Percentiles rank a stretch among this genome's conserved stretches.
phyloP scores from a whole-genome alignment of 53 echinoderm and acorn worm genomes.

The Henricia sp. region DNA sequence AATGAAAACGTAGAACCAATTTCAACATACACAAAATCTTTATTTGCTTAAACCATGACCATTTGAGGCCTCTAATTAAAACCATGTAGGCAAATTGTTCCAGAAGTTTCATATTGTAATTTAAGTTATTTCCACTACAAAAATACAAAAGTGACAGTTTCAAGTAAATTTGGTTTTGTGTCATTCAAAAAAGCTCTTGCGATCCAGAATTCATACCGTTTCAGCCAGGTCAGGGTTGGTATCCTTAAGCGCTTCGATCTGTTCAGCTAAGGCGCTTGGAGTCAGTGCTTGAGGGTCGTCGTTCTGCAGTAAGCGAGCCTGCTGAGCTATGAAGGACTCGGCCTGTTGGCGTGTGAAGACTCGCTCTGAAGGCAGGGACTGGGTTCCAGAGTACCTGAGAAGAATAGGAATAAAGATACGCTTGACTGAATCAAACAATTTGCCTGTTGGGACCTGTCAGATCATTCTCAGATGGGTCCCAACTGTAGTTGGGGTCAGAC shows the following conservation, averaged over 20 bases:
- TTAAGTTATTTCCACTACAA: too few relatives aligned
- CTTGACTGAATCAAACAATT: neutral
- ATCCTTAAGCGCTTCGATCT: slow-evolving; percentile 70
- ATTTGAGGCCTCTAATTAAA: too few relatives aligned
- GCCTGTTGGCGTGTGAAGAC: slow-evolving; percentile 81
- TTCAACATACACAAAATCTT: too few relatives aligned
- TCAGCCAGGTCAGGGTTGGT: slow-evolving; percentile 88
- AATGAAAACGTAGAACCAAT: too few relatives aligned
- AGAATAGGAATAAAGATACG: neutral
- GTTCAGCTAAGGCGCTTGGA: slow-evolving; percentile 76
- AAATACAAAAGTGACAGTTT: too few relatives aligned
- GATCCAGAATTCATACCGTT: slow-evolving; percentile 63
- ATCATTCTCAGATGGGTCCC: neutral
- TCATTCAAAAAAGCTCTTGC: too few relatives aligned
- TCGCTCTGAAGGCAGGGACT: slow-evolving; percentile 68
- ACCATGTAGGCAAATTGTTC: too few relatives aligned
- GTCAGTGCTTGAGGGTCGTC: slow-evolving; percentile 78
- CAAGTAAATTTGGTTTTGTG: too few relatives aligned
- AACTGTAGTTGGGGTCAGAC: too few relatives aligned
- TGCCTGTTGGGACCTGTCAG: too few relatives aligned
- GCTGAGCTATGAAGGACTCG: slow-evolving; percentile 88
- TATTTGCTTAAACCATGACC: too few relatives aligned
- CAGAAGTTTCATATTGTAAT: too few relatives aligned
- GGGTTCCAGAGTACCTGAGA: neutral
- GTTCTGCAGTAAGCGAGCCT: slow-evolving; percentile 81